Evolutionary conservation across 64 coral and sea anemone genomes (phyloP).

Genomic region (Stichodactyla helianthus): DNA sequence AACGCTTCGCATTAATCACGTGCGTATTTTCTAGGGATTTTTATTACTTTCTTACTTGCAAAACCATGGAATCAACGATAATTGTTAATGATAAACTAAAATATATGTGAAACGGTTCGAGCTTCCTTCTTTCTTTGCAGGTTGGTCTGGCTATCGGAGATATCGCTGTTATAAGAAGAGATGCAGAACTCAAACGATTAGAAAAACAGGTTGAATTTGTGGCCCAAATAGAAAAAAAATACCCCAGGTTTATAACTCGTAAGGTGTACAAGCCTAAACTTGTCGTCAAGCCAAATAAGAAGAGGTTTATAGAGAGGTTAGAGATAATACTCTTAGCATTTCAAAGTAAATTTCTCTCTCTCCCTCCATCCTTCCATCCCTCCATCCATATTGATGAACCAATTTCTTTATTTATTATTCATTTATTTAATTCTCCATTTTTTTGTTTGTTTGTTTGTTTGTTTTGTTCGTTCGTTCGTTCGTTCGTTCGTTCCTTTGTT

Average conservation of each 20-base stretch:
- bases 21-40: no score
- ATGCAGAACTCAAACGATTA: conserved; percentile 47
- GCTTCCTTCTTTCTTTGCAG: neutral
- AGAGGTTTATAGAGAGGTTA: neutral
- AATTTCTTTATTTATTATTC: no score
- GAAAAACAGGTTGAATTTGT: conserved; percentile 63
- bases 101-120: neutral
- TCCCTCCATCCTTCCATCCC: neutral
- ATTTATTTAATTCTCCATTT: no score
- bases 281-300: conserved; percentile 27
- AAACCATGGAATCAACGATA: no score
- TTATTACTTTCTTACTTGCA: no score
- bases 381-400: no score
- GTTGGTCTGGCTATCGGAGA: conserved; percentile 49
- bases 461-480: neutral
- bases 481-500: neutral
- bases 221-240: conserved; percentile 48
- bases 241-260: conserved; percentile 50
- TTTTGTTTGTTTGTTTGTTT: no score
- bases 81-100: neutral
- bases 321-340: neutral
- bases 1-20: no score
- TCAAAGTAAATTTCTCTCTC: neutral
- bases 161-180: conserved; percentile 36
- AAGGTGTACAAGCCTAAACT: conserved; percentile 40